phyloP scores from a whole-genome alignment of 2,113 vertebrate species.

The Apodemus sylvaticus region DNA sequence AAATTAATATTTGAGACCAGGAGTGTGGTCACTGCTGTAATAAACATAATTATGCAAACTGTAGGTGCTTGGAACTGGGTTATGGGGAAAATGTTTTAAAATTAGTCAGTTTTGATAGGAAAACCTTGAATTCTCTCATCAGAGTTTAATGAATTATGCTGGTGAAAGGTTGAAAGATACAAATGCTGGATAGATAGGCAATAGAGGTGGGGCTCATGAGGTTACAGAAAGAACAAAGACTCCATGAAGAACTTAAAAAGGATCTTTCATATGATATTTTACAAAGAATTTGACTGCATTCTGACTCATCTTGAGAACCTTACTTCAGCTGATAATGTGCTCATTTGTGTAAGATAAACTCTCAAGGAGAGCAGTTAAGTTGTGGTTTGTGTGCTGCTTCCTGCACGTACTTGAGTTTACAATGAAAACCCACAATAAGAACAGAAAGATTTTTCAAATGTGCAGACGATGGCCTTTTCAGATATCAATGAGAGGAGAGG shows the following conservation, averaged over 20 bases:
- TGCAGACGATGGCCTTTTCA: not conserved
- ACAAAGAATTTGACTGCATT: not conserved
- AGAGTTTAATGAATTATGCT: not conserved
- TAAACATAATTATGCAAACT: not conserved
- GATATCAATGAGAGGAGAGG: too few species aligned
- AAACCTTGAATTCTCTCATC: not conserved
- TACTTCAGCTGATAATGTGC: not conserved
- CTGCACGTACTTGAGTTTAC: not conserved
- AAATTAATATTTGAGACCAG: not conserved
- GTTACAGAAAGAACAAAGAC: not conserved
- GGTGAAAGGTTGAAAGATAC: not conserved
- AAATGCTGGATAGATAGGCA: not conserved
- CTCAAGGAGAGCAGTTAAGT: too few species aligned
- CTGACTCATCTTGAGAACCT: not conserved
- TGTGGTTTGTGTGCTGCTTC: not conserved
- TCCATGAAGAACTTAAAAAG: not conserved
- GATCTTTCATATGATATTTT: not conserved
- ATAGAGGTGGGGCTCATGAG: not conserved
- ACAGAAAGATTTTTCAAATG: not conserved
- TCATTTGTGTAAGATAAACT: not conserved
- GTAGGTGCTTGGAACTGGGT: not conserved
- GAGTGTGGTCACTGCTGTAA: not conserved
- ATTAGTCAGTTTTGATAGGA: not conserved
- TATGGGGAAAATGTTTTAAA: not conserved
- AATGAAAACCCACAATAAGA: not conserved